A percentile compares a stretch with the other conserved stretches of the same genome.
phyloP scores from a whole-genome alignment of 1,140 invertebrate species.

The Gryon sp. region DNA sequence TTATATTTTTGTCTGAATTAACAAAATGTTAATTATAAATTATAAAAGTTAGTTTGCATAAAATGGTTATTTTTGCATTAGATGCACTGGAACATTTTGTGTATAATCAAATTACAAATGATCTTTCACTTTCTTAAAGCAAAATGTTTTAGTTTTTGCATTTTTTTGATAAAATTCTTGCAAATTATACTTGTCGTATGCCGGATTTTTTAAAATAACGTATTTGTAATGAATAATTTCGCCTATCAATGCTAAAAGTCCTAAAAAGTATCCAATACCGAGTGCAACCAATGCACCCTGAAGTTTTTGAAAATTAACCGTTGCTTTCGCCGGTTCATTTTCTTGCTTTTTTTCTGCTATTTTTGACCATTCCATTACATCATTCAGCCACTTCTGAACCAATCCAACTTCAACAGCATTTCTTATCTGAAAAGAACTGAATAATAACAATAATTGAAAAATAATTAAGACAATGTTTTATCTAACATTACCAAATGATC shows the following conservation, averaged over 20 bases:
- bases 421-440: slow-evolving; percentile 76
- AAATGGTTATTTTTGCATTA: too few species aligned
- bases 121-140: too few species aligned
- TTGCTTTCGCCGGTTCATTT: slow-evolving; percentile 82
- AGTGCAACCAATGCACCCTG: slow-evolving; percentile 87
- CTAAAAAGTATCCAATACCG: slow-evolving; percentile 83
- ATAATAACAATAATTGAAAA: background rate
- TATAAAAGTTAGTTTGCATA: too few species aligned
- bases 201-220: slow-evolving; percentile 83
- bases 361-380: slow-evolving; percentile 82
- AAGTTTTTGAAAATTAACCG: slow-evolving; percentile 88
- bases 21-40: too few species aligned
- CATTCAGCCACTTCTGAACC: slow-evolving; percentile 88
- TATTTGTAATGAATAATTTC: slow-evolving; percentile 85
- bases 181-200: slow-evolving; percentile 85
- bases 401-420: slow-evolving; percentile 87
- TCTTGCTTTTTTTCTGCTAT: slow-evolving; percentile 78
- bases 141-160: too few species aligned
- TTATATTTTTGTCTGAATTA: too few species aligned
- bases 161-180: slow-evolving; percentile 78
- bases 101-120: too few species aligned
- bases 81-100: too few species aligned
- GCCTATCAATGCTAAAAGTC: slow-evolving; percentile 80
- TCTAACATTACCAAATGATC: slow-evolving; percentile 80
- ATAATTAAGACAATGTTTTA: too few species aligned